Percentiles rank a stretch among this genome's conserved stretches.
Conservation (phyloP, 2,797 vertebrate genomes). For the Anableps anableps region DNA sequence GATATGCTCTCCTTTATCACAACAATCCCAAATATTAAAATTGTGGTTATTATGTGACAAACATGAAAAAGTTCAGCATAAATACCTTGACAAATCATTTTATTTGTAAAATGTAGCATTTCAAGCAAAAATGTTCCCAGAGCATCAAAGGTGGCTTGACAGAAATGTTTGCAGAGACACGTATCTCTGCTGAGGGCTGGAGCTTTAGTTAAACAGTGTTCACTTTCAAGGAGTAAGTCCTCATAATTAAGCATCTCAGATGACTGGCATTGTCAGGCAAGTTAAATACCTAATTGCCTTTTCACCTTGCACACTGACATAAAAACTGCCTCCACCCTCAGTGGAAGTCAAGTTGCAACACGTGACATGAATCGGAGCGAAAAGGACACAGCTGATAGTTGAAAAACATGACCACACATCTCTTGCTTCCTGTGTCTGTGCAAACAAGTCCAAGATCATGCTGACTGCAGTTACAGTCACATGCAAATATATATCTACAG, state of each 20-base stretch:
- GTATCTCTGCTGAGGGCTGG: not conserved
- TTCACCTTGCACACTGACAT: not conserved
- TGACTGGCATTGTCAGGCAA: constrained; percentile 9
- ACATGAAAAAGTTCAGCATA: not conserved
- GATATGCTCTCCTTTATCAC: not conserved
- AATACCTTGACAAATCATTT: no score
- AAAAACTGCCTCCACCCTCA: not conserved
- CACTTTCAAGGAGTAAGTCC: not conserved
- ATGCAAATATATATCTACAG: not conserved
- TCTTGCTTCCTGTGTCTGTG: not conserved
- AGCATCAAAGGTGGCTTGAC: constrained; percentile 2
- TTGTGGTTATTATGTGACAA: not conserved
- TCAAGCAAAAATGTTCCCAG: not conserved
- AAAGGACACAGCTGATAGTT: not conserved
- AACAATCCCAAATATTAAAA: not conserved
- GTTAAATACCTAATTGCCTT: not conserved
- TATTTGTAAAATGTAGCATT: not conserved
- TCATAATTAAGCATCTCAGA: not conserved
- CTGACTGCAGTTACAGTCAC: not conserved
- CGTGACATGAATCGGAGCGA: not conserved
- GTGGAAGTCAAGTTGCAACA: not conserved
- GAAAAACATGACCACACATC: not conserved
- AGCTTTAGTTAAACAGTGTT: constrained; percentile 1
- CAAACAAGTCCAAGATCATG: not conserved
- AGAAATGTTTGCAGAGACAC: constrained; percentile 7